phyloP scores from a whole-genome alignment of 2,797 vertebrate species.

The Dryobates pubescens region DNA sequence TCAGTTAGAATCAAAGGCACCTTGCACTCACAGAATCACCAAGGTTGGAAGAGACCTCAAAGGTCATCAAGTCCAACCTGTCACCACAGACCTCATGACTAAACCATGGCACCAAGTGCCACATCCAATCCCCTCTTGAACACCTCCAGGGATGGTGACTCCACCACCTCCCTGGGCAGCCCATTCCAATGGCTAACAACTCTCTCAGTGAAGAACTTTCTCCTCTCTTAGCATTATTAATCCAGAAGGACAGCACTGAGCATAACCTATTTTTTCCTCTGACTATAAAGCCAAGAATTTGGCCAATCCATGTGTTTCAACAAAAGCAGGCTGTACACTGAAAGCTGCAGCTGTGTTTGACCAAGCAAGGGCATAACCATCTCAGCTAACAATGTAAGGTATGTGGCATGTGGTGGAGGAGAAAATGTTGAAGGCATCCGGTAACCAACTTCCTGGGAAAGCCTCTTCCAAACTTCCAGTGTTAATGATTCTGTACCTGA shows the following conservation, averaged over 20 bases:
- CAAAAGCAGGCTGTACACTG: background rate
- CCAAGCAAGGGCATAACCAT: background rate
- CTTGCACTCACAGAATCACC: background rate
- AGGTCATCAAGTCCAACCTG: too few species aligned
- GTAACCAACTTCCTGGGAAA: background rate
- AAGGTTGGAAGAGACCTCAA: too few species aligned
- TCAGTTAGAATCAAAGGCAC: background rate
- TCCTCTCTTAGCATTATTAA: background rate
- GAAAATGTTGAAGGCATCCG: background rate
- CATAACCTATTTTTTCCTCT: background rate
- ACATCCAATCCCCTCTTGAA: too few species aligned
- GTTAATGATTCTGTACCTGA: background rate
- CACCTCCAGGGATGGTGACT: too few species aligned
- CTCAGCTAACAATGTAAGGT: rapidly evolving
- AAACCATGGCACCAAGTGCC: too few species aligned
- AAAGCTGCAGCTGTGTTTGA: background rate
- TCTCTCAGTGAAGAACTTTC: too few species aligned
- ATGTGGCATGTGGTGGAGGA: rapidly evolving
- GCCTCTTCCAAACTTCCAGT: background rate
- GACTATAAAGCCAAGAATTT: background rate
- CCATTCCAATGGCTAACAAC: too few species aligned
- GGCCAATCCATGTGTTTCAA: background rate
- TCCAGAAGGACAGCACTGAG: background rate
- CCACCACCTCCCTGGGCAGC: too few species aligned
- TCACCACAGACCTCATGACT: too few species aligned